These are phyloP conservation scores for Ictalurus punctatus DNA, from an alignment of 2,113 vertebrate genomes.

Conservation along the genomic window DNA sequence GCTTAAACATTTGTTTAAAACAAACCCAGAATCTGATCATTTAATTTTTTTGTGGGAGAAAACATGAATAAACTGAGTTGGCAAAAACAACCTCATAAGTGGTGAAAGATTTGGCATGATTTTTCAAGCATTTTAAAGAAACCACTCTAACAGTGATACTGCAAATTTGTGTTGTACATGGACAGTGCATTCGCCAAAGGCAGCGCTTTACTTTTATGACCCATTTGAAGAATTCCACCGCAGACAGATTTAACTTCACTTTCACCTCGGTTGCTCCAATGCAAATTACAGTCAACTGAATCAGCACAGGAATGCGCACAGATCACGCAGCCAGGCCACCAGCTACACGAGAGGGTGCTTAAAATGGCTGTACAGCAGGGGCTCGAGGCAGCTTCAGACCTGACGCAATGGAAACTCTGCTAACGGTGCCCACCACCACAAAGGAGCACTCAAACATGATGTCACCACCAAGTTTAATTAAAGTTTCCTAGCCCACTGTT, in stretches of 20 bases:
- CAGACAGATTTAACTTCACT: slow-evolving; percentile 17
- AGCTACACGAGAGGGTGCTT: slow-evolving; percentile 25
- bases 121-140: slow-evolving; percentile 7
- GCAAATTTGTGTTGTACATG: slow-evolving; percentile 4
- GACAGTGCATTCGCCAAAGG: not conserved
- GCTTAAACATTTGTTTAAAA: not conserved
- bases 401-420: slow-evolving; percentile 52
- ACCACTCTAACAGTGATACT: slow-evolving; percentile 14
- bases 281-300: slow-evolving; percentile 31
- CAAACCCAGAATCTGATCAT: not conserved
- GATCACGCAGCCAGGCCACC: slow-evolving; percentile 2
- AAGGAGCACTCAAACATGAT: slow-evolving; percentile 28
- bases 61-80: not conserved
- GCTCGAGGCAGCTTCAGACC: slow-evolving; percentile 34
- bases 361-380: slow-evolving; percentile 33
- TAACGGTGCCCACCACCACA: slow-evolving; percentile 34
- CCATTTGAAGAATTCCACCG: slow-evolving; percentile 35
- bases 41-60: not conserved
- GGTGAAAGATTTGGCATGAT: slow-evolving; percentile 2
- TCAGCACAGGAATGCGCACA: slow-evolving; percentile 26
- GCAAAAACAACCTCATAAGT: slow-evolving; percentile 25
- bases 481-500: slow-evolving; percentile 26
- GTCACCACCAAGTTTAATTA: slow-evolving; percentile 41
- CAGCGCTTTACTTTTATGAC: slow-evolving; percentile 36
- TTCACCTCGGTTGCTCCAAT: slow-evolving; percentile 37